A percentile compares a stretch with the other conserved stretches of the same genome.
These are phyloP conservation scores for Cariama cristata DNA, from an alignment of 2,113 vertebrate species.

Conservation along the genomic window DNA sequence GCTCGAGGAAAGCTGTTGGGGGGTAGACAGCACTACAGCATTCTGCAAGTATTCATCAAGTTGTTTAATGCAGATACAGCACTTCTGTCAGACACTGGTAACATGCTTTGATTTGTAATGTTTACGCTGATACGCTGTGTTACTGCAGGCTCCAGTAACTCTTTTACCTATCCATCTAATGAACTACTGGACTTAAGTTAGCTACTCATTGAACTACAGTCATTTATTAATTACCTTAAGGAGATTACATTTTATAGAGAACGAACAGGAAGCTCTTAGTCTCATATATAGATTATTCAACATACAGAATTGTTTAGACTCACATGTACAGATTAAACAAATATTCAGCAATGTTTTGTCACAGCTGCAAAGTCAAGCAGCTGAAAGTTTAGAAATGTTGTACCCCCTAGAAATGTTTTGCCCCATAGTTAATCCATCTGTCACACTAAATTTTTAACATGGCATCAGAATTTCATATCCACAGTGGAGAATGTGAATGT, in stretches of 20 bases:
- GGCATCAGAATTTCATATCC: background rate
- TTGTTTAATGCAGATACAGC: background rate
- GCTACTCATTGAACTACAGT: background rate
- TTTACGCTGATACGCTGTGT: background rate
- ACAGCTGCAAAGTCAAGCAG: background rate
- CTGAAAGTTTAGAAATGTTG: background rate
- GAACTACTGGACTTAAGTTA: background rate
- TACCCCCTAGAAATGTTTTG: background rate
- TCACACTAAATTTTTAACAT: background rate
- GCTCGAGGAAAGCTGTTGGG: background rate
- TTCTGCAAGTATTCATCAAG: background rate
- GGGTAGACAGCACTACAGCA: background rate
- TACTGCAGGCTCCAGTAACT: background rate
- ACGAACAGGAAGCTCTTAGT: background rate
- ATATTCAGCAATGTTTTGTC: background rate
- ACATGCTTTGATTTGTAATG: background rate
- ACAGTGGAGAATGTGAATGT: background rate
- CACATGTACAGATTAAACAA: background rate
- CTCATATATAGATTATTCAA: background rate
- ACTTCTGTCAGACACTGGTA: background rate
- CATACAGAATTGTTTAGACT: background rate
- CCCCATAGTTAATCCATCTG: background rate
- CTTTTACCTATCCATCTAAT: background rate
- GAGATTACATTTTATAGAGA: background rate
- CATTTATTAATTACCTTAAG: background rate